Conservation (phyloP, 2,888 invertebrate species). For the Amiota minor region DNA sequence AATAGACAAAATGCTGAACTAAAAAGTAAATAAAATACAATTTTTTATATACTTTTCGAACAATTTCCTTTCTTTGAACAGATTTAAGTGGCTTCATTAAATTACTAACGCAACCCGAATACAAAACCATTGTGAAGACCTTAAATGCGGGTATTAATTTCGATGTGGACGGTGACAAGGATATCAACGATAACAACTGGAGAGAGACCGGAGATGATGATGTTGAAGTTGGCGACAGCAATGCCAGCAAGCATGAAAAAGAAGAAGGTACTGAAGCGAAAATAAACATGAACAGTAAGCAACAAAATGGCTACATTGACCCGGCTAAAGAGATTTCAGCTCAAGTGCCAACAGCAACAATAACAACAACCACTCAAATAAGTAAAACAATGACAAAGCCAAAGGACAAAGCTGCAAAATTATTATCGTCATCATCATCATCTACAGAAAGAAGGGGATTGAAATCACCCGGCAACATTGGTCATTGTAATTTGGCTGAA, state of each 20-base stretch:
- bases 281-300: neutral
- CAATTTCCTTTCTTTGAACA: slow-evolving; percentile 45
- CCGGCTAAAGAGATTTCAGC: slow-evolving; percentile 52
- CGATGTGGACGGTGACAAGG: slow-evolving; percentile 52
- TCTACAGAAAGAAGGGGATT: slow-evolving; percentile 20
- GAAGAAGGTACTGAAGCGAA: neutral
- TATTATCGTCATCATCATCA: slow-evolving; percentile 50
- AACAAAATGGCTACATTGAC: slow-evolving; percentile 49
- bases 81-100: slow-evolving; percentile 73
- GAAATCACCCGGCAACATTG: slow-evolving; percentile 45
- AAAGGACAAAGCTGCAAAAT: slow-evolving; percentile 31
- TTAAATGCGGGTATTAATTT: slow-evolving; percentile 69
- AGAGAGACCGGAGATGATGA: slow-evolving; percentile 27
- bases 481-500: slow-evolving; percentile 71
- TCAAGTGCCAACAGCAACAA: slow-evolving; percentile 52
- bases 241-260: slow-evolving; percentile 20
- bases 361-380: slow-evolving; percentile 35
- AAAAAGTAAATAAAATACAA: too few species aligned
- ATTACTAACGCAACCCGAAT: slow-evolving; percentile 71
- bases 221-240: neutral
- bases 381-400: slow-evolving; percentile 33
- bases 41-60: neutral
- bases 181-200: slow-evolving; percentile 43
- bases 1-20: too few species aligned
- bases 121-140: slow-evolving; percentile 71